Conservation (phyloP, 1,140 invertebrate species). For the Pantala flavescens region DNA sequence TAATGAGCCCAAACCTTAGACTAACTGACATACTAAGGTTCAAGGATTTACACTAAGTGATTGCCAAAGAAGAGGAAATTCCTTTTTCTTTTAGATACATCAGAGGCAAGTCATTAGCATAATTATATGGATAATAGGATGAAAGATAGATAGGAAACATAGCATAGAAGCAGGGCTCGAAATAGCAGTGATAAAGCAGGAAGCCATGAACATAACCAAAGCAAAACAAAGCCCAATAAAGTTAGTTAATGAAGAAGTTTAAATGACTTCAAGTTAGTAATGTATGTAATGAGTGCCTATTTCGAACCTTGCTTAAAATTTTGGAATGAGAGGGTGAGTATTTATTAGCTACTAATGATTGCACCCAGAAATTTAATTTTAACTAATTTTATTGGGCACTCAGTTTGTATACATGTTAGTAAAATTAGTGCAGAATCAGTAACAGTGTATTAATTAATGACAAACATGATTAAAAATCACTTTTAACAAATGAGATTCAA, state of each 20-base stretch:
- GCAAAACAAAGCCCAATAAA: slow-evolving; percentile 33
- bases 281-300: slow-evolving; percentile 20
- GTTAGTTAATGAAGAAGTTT: slow-evolving; percentile 26
- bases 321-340: slow-evolving; percentile 15
- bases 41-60: no score
- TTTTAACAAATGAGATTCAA: background rate
- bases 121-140: slow-evolving; percentile 19
- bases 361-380: slow-evolving; percentile 26
- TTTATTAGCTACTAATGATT: slow-evolving; percentile 8
- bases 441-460: slow-evolving; percentile 13
- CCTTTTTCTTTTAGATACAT: background rate
- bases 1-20: no score
- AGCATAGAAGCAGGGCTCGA: slow-evolving; percentile 24
- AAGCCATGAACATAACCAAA: slow-evolving; percentile 19
- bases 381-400: slow-evolving; percentile 49
- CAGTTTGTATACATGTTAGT: slow-evolving; percentile 18
- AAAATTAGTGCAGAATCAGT: slow-evolving; percentile 13
- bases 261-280: slow-evolving; percentile 6
- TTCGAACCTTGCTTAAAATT: slow-evolving; percentile 25
- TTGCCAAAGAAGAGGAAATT: background rate
- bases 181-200: slow-evolving; percentile 23
- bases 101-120: background rate
- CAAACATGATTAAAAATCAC: background rate
- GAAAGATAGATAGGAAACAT: slow-evolving; percentile 18
- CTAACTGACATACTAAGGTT: no score